Base-by-base conservation (phyloP, 53 echinoderm and acorn worm species). In the Crossaster papposus region DNA sequence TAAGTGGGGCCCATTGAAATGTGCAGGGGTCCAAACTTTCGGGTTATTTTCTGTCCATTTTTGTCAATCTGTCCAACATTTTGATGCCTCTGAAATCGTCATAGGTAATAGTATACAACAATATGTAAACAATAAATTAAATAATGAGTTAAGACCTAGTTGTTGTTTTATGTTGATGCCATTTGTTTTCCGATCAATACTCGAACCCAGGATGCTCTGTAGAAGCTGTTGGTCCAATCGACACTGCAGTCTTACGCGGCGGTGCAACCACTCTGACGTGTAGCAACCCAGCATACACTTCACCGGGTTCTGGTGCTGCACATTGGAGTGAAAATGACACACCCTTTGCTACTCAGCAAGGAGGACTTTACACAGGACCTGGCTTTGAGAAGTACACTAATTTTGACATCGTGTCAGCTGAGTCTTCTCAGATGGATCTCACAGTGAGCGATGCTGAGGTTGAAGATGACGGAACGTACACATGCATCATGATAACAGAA, bases 391-490 rank as follows among this genome's bases (percentile, higher is more conserved):
- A 55, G 11, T 55, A 55, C 20, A 20, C 8, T 5, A 82, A 82
- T 36, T 82, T 82, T 64, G 64, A 3, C n/a, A 10, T 82, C 33
- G 82, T 17, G 15, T 17, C 55, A 55, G 20, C 3, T 17, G 14
- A 11, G 65, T 7, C 2, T 2, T 2, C 70, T 2, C 71, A 70
- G 36, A 23, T 68, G n/a, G 64, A 84, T 23, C 65, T 84, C 32
- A 68, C 14, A 3, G 70, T 84, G 3, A 71, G 22, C 70, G 70
- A 71, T 26, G 51, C 71, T 50, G n/a, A 65, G 17, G 28, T 84
- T 5, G 50, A 62, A 13, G 70, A 84, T 70, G 84, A 84, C 38
- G 84, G 84, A 36, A 84, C 84, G 22, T 84, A 84, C 51, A 38
- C 52, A 33, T 84, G 84, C 65, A 22, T 6, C n/a, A 22, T 37